These are phyloP conservation scores for Uropetala carovei DNA, from an alignment of 2,888 invertebrate species.

Conservation along the genomic window DNA sequence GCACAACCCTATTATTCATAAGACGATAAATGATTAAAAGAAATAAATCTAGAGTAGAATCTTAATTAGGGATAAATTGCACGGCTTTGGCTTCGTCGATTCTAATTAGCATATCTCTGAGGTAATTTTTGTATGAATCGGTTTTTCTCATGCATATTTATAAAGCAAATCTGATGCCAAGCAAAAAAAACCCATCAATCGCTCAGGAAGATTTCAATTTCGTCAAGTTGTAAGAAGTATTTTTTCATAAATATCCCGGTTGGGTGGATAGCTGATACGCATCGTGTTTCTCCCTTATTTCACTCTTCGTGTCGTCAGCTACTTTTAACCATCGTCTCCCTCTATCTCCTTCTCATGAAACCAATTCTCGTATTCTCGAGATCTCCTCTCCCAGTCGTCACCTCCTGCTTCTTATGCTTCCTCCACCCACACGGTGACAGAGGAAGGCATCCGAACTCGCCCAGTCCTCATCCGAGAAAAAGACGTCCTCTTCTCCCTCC, in stretches of 20 bases:
- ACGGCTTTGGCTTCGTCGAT: too few relatives aligned
- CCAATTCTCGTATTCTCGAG: conserved; percentile 5
- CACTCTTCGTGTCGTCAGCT: background rate
- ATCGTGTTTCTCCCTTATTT: background rate
- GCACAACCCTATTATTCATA: too few relatives aligned
- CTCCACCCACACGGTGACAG: background rate
- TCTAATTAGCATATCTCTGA: too few relatives aligned
- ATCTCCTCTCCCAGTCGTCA: background rate
- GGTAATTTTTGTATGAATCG: too few relatives aligned
- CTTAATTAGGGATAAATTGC: too few relatives aligned
- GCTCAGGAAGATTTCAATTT: too few relatives aligned
- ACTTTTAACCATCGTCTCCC: background rate
- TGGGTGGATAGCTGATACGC: background rate
- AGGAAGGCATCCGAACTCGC: background rate
- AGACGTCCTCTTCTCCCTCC: background rate
- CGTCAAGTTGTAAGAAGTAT: background rate
- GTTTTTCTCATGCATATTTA: too few relatives aligned
- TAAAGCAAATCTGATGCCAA: too few relatives aligned
- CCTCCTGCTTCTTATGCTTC: background rate
- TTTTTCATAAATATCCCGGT: background rate
- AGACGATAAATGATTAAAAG: too few relatives aligned
- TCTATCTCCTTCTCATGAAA: background rate
- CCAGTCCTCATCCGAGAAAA: background rate
- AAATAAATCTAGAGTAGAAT: too few relatives aligned
- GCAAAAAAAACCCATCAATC: too few relatives aligned